Evolutionary conservation across 2,113 vertebrate genomes (phyloP).

Genomic region (Neopipo cinnamomea): DNA sequence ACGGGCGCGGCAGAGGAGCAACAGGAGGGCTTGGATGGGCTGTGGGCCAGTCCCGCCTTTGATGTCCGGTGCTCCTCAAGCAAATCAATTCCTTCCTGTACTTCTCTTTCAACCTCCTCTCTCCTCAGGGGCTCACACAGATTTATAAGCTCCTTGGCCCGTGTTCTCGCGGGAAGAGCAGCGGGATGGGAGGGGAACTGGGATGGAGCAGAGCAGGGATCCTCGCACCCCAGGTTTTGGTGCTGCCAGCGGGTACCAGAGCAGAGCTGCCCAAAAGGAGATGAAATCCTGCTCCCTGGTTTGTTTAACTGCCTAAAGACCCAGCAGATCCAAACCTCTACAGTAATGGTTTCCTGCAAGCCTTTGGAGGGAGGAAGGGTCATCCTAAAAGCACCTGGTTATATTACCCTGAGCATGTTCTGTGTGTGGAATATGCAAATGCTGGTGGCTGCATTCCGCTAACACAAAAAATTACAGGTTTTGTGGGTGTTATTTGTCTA

Average conservation of each 20-base stretch:
- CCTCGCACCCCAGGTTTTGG: accelerated
- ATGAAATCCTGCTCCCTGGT: background rate
- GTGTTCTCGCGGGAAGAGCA: background rate
- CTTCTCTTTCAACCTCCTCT: accelerated
- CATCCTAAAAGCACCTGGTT: accelerated
- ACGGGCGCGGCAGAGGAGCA: accelerated
- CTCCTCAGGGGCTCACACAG: background rate
- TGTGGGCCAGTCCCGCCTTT: background rate
- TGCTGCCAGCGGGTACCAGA: background rate
- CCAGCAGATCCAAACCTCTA: background rate
- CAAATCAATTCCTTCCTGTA: background rate
- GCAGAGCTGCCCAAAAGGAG: background rate
- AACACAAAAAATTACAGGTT: background rate
- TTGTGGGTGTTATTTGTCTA: background rate
- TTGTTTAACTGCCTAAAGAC: background rate
- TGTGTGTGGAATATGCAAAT: background rate
- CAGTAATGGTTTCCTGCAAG: accelerated
- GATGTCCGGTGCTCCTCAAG: background rate
- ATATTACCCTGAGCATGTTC: background rate
- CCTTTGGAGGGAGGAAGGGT: background rate
- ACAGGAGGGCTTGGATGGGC: background rate
- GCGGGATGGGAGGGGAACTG: background rate
- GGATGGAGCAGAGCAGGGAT: background rate
- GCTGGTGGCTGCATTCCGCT: background rate
- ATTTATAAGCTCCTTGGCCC: background rate